These are phyloP conservation scores for Pempheris klunzingeri DNA, from an alignment of 2,797 vertebrate species.

Conservation along the genomic window DNA sequence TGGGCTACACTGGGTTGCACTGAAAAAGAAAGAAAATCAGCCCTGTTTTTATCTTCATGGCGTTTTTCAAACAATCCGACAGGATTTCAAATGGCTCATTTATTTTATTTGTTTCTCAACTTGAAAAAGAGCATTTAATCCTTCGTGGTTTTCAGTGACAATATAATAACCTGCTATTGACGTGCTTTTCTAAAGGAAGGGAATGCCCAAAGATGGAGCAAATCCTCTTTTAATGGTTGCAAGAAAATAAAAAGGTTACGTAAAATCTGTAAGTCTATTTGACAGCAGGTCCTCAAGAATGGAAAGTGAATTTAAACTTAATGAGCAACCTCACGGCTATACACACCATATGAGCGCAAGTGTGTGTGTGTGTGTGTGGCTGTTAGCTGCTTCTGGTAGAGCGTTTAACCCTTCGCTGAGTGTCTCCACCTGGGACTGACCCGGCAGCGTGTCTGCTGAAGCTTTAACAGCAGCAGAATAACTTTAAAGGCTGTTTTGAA, in stretches of 20 bases:
- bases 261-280: conserved; percentile 60
- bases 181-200: conserved; percentile 27
- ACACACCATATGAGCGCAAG: conserved; percentile 32
- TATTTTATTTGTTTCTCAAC: conserved; percentile 13
- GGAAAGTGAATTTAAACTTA: conserved; percentile 77
- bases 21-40: not conserved
- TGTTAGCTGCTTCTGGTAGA: conserved; percentile 70
- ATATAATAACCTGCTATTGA: conserved; percentile 28
- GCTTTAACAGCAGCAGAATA: conserved; percentile 63
- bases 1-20: too few species aligned
- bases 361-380: conserved; percentile 40
- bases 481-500: conserved; percentile 71
- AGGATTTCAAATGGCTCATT: not conserved
- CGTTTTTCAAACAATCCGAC: not conserved
- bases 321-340: conserved; percentile 66
- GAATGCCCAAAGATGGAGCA: conserved; percentile 16
- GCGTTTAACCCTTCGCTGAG: conserved; percentile 73
- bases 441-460: conserved; percentile 49
- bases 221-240: conserved; percentile 25
- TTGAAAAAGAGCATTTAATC: conserved; percentile 28
- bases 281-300: conserved; percentile 56
- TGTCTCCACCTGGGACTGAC: conserved; percentile 66
- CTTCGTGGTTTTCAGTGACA: conserved; percentile 18
- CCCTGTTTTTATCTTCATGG: not conserved
- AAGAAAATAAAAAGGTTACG: conserved; percentile 43